Base-by-base conservation (phyloP, 2,113 vertebrate species). In the Melanerpes aurifrons region DNA sequence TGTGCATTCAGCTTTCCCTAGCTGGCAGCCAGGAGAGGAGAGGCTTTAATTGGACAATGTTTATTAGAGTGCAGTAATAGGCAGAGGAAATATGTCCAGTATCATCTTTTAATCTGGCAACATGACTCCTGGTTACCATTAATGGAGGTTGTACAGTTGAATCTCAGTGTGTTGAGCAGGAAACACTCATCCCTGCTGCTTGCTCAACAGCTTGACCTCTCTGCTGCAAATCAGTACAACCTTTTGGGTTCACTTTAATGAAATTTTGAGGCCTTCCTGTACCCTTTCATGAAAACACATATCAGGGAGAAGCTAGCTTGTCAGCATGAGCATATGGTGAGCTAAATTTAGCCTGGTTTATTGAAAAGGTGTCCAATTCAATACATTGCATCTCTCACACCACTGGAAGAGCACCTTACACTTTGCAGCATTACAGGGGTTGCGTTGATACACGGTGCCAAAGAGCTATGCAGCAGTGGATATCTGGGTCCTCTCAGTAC, bases 221-320 rank as follows among this genome's bases (percentile, higher is more conserved):
- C 63, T 82, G 63, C 94, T 96, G 56, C 90, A 97, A 97, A 96
- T 94, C 94, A 97, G 92, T 87, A 93, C 8, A 96, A 90, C 96
- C 95, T 97, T 98, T 98, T 90, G 80, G 82, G 93, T 96, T 92
- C 50, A 62, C 75, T 96, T 97, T 91, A 78, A 96, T 97, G 96
- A 96, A 94, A 95, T 89, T 96, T 95, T 48, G 70, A 86, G 72
- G 73, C 31, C 43, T 40, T 91, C 63, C 66, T 93, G 76, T 40
- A 92, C 59, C 67, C 84, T 86, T 84, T 92, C 70, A 95, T 82
- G 86, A 91, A 96, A 96, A 96, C 94, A 90, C 62, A 25, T 66
- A 71, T 58, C 70, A 82, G 66, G 54, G 64, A 85, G 70, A 89
- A 95, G 68, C 40, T 83, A 91, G 37, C 28, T 95, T 77, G 90